A percentile compares a stretch with the other conserved stretches of the same genome.
Conservation (phyloP, 2,113 vertebrate genomes). For the Lepisosteus osseus region DNA sequence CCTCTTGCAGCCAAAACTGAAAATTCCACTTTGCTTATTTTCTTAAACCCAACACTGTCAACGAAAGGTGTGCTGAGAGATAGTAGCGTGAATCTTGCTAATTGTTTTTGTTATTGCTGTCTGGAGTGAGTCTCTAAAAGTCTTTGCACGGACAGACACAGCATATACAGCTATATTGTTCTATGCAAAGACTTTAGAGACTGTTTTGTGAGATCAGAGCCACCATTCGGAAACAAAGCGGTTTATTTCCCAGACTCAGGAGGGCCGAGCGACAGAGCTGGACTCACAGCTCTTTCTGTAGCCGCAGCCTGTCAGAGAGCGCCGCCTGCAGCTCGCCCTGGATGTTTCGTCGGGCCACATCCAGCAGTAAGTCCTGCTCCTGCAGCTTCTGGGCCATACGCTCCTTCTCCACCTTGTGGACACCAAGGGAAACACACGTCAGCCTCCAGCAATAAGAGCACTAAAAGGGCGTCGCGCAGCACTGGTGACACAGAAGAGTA, state of each 20-base stretch:
- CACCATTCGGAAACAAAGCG: too few relatives aligned
- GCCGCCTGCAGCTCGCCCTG: conserved; percentile 50
- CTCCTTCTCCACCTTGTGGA: conserved; percentile 59
- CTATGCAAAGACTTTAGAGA: too few relatives aligned
- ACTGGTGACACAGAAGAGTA: too few relatives aligned
- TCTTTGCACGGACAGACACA: too few relatives aligned
- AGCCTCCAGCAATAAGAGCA: not conserved
- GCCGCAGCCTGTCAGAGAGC: conserved; percentile 48
- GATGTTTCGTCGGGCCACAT: conserved; percentile 50
- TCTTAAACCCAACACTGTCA: too few relatives aligned
- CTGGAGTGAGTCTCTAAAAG: not conserved
- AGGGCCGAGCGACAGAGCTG: not conserved
- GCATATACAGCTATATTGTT: too few relatives aligned
- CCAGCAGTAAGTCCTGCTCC: conserved; percentile 56
- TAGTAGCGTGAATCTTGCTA: too few relatives aligned
- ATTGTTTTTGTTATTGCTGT: not conserved
- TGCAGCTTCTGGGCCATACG: conserved; percentile 52
- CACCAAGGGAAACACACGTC: conserved; percentile 2
- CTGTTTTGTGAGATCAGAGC: too few relatives aligned
- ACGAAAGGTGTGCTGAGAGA: too few relatives aligned
- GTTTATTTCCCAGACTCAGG: too few relatives aligned
- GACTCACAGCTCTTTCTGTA: conserved; percentile 66
- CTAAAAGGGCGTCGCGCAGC: not conserved
- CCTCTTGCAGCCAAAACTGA: too few relatives aligned
- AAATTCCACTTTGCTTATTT: too few relatives aligned